Evolutionary conservation across 2,113 vertebrate genomes (phyloP), one percentile per base, ranked within the genome.

Genomic region (Ochotona princeps): DNA sequence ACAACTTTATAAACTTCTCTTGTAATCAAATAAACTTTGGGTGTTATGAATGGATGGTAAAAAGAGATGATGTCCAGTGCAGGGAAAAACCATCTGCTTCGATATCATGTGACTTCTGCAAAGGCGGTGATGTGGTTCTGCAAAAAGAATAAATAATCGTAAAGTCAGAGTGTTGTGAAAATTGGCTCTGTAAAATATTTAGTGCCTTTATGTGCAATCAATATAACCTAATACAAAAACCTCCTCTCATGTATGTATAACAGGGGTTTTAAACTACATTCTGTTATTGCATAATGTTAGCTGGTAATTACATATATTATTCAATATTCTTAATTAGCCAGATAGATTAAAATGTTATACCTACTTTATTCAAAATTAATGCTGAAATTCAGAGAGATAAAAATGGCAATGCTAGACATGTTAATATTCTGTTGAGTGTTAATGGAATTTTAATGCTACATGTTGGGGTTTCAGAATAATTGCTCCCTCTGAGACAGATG

Each of bases 41-140:
- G 98, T 98, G 98, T 96, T 95, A 96, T 90, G 99, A 98, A 95
- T 98, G 99, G 98, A 98, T 96, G 95, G 99, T 99, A 98, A 99
- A 99, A 97, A 99, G 98, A 90, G 99, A 99, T 96, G 99, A 99
- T 82, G 99, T 99, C 99, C 99, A 99, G 76, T 99, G 99, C 95
- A 99, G 98, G 89, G 99, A 99, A 98, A 98, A 98, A 28, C 98
- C 98, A 23, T 98, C 98, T 69, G 98, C 98, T 17, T 99, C 99
- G 97, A 98, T 98, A 99, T 99, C 99, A 99, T 99, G 99, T 99
- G 99, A 99, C 99, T 98, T 99, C 99, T 94, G 99, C 98, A 97
- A 99, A 99, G 98, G 99, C 98, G 70, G 98, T 98, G 99, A 99
- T 98, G 98, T 99, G 99, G 98, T 99, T 99, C 99, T 99, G 97